A percentile compares a stretch with the other conserved stretches of the same genome.
These are phyloP conservation scores for Anguilla pacifica DNA, from an alignment of 2,797 vertebrate genomes.

Conservation along the genomic window DNA sequence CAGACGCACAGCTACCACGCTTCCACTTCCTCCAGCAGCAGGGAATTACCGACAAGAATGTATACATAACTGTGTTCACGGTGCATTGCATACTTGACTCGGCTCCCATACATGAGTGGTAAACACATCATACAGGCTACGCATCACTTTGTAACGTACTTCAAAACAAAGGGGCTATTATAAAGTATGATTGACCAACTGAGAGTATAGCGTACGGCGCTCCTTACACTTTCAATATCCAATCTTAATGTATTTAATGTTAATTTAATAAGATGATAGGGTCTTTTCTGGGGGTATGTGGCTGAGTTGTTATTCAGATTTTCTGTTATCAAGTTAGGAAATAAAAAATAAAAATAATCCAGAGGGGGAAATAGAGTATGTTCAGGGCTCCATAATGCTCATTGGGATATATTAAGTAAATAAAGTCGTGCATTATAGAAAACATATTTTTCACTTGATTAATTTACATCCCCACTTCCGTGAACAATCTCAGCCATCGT, in stretches of 20 bases:
- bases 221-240: background rate
- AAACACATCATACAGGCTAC: background rate
- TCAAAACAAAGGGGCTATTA: background rate
- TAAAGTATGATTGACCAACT: background rate
- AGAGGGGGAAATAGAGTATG: background rate
- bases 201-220: background rate
- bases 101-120: background rate
- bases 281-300: background rate
- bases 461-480: background rate
- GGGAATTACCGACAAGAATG: background rate
- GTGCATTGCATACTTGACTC: background rate
- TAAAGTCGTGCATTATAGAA: background rate
- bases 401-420: background rate
- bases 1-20: background rate
- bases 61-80: constrained; percentile 15
- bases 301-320: background rate
- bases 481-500: background rate
- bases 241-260: background rate
- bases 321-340: background rate
- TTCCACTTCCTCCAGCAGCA: constrained; percentile 13
- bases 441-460: background rate
- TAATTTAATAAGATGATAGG: background rate
- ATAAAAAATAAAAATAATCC: background rate
- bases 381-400: background rate
- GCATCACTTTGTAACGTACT: background rate